These are phyloP conservation scores for Pseudolycoriella hygida DNA, from an alignment of 2,888 invertebrate species.

Conservation along the genomic window DNA sequence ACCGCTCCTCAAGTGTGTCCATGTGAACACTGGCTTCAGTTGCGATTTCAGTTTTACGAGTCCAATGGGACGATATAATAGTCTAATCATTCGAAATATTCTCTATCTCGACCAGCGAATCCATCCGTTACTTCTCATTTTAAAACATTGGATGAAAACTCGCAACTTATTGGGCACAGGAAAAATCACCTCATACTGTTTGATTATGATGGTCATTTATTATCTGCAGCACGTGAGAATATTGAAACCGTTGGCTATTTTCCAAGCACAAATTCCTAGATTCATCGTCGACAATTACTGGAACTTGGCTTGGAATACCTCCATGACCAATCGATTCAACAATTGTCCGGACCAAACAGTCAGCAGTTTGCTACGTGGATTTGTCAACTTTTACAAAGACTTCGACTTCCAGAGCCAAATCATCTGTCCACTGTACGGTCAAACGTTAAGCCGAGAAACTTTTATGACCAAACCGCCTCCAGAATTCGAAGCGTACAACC, in stretches of 20 bases:
- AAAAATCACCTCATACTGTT: constrained; percentile 6
- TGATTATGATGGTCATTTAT: constrained; percentile 7
- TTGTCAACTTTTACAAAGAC: constrained; percentile 6
- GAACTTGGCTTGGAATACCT: constrained; percentile 6
- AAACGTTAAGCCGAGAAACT: neutral
- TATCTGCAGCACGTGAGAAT: constrained; percentile 8
- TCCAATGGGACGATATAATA: constrained; percentile 6
- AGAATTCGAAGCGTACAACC: neutral
- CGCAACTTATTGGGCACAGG: constrained; percentile 2
- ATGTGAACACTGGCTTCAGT: neutral
- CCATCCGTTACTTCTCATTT: constrained; percentile 4
- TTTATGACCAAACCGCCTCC: neutral
- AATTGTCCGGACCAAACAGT: neutral
- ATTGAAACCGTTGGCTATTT: neutral
- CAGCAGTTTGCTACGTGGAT: constrained; percentile 6
- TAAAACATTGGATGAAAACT: constrained; percentile 8
- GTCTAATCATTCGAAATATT: constrained; percentile 3
- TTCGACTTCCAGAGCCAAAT: constrained; percentile 2
- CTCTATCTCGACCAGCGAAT: constrained; percentile 6
- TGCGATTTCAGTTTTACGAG: constrained; percentile 8
- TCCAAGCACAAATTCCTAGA: neutral
- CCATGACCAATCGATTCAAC: neutral
- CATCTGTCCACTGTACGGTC: constrained; percentile 3
- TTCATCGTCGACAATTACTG: constrained; percentile 3
- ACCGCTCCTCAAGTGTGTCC: constrained; percentile 5